phyloP scores from a whole-genome alignment of 2,888 invertebrate species.

The Entomobrya proxima region DNA sequence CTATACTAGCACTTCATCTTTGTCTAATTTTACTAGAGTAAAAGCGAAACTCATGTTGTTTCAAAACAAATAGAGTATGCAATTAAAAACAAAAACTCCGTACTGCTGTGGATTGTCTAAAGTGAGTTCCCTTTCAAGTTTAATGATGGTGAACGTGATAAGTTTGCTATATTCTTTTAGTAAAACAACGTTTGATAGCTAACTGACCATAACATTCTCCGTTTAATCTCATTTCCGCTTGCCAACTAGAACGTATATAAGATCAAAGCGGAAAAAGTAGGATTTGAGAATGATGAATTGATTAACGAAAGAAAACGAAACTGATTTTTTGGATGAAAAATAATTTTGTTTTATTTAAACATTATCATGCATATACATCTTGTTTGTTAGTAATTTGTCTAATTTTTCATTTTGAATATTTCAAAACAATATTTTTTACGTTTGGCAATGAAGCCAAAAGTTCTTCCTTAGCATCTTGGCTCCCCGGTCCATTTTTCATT shows the following conservation, averaged over 20 bases:
- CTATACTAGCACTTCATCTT: not conserved
- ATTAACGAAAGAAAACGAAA: not conserved
- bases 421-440: slow-evolving; percentile 80
- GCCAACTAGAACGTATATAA: slow-evolving; percentile 43
- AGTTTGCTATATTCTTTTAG: not conserved
- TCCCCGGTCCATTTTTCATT: slow-evolving; percentile 77
- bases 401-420: slow-evolving; percentile 71
- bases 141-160: not conserved
- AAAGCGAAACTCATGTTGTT: slow-evolving; percentile 2
- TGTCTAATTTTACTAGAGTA: not conserved
- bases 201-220: slow-evolving; percentile 1
- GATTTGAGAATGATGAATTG: not conserved
- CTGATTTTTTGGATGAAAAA: too few relatives aligned
- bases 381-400: too few relatives aligned
- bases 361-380: too few relatives aligned
- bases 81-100: not conserved
- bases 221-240: slow-evolving; percentile 14
- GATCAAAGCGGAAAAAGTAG: slow-evolving; percentile 33
- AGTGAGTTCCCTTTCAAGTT: not conserved
- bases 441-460: slow-evolving; percentile 77
- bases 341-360: too few relatives aligned
- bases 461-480: slow-evolving; percentile 79
- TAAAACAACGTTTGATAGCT: not conserved
- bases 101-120: not conserved
- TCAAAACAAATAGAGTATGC: not conserved